Conservation (phyloP, 2,113 vertebrate genomes). For the Oenanthe melanoleuca region DNA sequence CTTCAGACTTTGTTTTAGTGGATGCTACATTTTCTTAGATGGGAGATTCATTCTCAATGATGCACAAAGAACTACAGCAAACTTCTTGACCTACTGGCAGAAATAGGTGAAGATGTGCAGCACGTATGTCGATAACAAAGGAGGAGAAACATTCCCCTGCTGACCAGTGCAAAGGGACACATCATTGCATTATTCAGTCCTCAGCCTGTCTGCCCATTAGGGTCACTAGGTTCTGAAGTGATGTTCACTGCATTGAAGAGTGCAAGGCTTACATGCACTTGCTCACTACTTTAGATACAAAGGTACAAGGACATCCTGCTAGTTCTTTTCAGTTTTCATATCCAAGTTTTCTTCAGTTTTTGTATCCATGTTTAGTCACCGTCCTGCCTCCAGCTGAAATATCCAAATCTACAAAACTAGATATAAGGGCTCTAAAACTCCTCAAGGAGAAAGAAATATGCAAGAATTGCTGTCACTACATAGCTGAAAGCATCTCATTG, state of each 20-base stretch:
- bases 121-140: background rate
- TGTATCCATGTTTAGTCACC: background rate
- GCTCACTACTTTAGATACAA: background rate
- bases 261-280: background rate
- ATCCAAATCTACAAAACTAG: background rate
- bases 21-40: background rate
- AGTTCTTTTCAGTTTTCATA: background rate
- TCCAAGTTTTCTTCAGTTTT: background rate
- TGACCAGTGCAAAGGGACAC: background rate
- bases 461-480: background rate
- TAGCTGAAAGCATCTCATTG: background rate
- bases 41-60: background rate
- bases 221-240: background rate
- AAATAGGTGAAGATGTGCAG: background rate
- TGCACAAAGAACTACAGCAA: background rate
- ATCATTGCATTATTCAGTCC: background rate
- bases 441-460: background rate
- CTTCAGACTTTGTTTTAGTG: background rate
- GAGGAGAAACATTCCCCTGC: background rate
- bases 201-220: background rate
- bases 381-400: background rate
- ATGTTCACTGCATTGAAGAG: background rate
- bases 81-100: background rate
- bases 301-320: background rate
- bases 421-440: accelerated